Evolutionary conservation across 1,140 invertebrate species (phyloP).

Genomic region (Drosophila repleta): DNA sequence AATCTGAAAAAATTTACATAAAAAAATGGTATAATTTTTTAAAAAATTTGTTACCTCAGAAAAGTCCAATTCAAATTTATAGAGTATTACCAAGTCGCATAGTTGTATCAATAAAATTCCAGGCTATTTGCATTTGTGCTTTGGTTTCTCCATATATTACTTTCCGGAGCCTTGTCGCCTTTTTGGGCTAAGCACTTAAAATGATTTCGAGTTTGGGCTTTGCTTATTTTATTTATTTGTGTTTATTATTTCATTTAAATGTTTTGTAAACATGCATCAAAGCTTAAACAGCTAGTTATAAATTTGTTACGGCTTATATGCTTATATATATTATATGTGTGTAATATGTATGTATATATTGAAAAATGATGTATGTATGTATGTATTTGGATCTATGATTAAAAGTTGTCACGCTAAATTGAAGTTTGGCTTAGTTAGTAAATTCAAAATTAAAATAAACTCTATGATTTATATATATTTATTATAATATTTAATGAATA

Average conservation of each 20-base stretch:
- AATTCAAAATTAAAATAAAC: conserved; percentile 45
- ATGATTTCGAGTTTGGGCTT: conserved; percentile 17
- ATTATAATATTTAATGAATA: conserved; percentile 14
- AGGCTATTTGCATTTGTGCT: conserved; percentile 44
- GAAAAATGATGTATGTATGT: conserved; percentile 23
- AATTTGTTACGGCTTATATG: conserved; percentile 53
- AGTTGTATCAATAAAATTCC: not conserved
- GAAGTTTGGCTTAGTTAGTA: conserved; percentile 61
- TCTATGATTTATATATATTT: conserved; percentile 49
- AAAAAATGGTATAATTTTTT: too few relatives aligned
- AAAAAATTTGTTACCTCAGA: too few relatives aligned
- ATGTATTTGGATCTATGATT: conserved; percentile 18
- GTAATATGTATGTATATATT: conserved; percentile 39
- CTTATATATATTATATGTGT: conserved; percentile 24
- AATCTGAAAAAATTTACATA: too few relatives aligned
- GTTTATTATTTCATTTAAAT: conserved; percentile 73
- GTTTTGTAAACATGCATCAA: conserved; percentile 82
- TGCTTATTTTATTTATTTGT: conserved; percentile 38
- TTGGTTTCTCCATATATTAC: conserved; percentile 12
- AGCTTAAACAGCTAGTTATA: conserved; percentile 76
- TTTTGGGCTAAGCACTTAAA: conserved; percentile 22
- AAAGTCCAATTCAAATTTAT: not conserved
- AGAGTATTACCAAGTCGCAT: conserved; percentile 8
- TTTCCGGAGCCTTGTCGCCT: conserved; percentile 2
- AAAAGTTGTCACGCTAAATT: conserved; percentile 40